Conservation (phyloP, 2,797 vertebrate species). For the Myotis myotis region DNA sequence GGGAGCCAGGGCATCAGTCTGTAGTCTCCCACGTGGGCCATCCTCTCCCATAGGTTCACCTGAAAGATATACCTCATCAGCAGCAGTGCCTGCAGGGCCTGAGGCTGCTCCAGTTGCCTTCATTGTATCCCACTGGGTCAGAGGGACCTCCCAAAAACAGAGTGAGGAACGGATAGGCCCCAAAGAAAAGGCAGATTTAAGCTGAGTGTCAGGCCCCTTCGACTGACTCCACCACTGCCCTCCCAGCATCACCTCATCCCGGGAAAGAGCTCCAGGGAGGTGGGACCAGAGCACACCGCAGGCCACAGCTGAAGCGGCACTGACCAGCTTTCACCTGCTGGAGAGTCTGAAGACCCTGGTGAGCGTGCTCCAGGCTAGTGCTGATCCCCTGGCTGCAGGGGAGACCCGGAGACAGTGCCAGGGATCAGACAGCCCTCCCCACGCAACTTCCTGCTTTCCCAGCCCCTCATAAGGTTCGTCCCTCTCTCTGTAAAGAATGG, state of each 20-base stretch:
- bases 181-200: background rate
- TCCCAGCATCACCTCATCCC: background rate
- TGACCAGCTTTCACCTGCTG: background rate
- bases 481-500: background rate
- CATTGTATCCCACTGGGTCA: background rate
- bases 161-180: background rate
- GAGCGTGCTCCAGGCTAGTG: background rate
- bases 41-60: slow-evolving; percentile 81
- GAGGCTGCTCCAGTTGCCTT: background rate
- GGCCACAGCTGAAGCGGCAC: background rate
- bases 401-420: too few species aligned
- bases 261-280: background rate
- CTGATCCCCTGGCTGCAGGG: background rate
- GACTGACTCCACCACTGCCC: background rate
- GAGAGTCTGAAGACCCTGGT: background rate
- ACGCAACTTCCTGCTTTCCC: background rate
- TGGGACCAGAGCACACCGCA: background rate
- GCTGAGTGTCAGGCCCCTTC: background rate
- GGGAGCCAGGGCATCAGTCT: slow-evolving; percentile 88
- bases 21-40: slow-evolving; percentile 86
- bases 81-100: background rate
- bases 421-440: background rate
- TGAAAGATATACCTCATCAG: slow-evolving; percentile 74
- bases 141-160: background rate
- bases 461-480: background rate